Evolutionary conservation across 64 coral and sea anemone genomes (phyloP).

Genomic region (Stichodactyla mertensii): DNA sequence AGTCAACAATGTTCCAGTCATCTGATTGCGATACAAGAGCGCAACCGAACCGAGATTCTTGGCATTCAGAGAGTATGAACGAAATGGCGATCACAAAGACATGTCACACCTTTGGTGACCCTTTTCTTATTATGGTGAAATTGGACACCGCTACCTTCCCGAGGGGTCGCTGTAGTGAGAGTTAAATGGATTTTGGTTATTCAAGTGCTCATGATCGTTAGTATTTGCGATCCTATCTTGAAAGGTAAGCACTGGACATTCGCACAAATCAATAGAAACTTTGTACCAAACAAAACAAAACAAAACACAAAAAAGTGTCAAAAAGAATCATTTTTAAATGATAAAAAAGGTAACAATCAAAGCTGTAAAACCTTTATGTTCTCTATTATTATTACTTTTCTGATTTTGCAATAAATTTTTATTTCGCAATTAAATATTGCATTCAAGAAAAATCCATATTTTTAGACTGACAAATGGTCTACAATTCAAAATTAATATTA

Average conservation of each 20-base stretch:
- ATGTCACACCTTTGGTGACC: conserved; percentile 19
- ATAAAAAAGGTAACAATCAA: too few relatives aligned
- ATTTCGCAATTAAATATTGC: too few relatives aligned
- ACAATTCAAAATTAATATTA: not conserved
- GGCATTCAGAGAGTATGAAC: conserved; percentile 15
- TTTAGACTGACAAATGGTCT: not conserved
- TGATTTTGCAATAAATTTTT: too few relatives aligned
- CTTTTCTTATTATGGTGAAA: conserved; percentile 1
- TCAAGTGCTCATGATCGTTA: not conserved
- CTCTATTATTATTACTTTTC: too few relatives aligned
- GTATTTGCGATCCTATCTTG: not conserved
- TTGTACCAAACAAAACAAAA: not conserved
- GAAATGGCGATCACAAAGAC: not conserved
- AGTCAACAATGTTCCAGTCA: conserved; percentile 1
- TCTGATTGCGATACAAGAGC: not conserved
- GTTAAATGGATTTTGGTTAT: not conserved
- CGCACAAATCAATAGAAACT: not conserved
- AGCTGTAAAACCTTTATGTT: too few relatives aligned
- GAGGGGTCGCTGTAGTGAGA: not conserved
- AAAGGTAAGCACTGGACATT: not conserved
- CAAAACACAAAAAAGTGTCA: not conserved
- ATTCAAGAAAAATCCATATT: too few relatives aligned
- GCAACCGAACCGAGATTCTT: not conserved
- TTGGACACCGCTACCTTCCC: not conserved
- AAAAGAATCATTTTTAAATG: too few relatives aligned